Conservation (phyloP, 2,888 invertebrate species). For the Mechanitis mazaeus region DNA sequence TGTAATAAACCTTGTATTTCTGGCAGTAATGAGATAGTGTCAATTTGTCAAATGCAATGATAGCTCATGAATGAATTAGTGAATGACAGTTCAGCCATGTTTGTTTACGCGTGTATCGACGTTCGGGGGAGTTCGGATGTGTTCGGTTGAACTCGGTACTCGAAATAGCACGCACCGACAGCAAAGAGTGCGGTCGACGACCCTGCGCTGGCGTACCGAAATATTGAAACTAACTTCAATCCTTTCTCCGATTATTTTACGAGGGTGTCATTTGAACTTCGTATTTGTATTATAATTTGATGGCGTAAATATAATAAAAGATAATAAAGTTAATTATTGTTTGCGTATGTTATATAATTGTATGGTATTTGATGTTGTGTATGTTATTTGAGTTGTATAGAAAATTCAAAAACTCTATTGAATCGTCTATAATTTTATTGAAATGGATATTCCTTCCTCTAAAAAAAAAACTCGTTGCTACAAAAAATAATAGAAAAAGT, state of each 20-base stretch:
- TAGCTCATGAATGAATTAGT: slow-evolving; percentile 73
- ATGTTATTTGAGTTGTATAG: too few species aligned
- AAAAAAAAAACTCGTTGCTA: too few species aligned
- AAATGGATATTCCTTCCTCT: too few species aligned
- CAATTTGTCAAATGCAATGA: slow-evolving; percentile 66
- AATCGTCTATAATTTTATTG: too few species aligned
- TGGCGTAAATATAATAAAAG: slow-evolving; percentile 16
- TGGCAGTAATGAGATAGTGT: slow-evolving; percentile 49
- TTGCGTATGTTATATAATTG: too few species aligned
- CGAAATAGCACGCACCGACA: slow-evolving; percentile 72
- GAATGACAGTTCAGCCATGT: slow-evolving; percentile 74
- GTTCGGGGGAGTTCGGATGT: slow-evolving; percentile 58
- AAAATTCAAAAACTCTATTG: not conserved
- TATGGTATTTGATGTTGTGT: too few species aligned
- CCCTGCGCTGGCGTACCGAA: slow-evolving; percentile 69
- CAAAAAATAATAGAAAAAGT: too few species aligned
- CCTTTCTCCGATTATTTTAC: slow-evolving; percentile 34
- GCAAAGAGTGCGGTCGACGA: slow-evolving; percentile 69
- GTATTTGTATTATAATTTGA: slow-evolving; percentile 16
- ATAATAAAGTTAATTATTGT: not conserved
- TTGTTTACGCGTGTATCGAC: slow-evolving; percentile 68
- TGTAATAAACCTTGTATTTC: slow-evolving; percentile 23
- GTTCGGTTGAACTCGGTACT: slow-evolving; percentile 58
- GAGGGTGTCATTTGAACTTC: slow-evolving; percentile 24
- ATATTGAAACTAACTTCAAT: slow-evolving; percentile 66